Evolutionary conservation across 1,140 invertebrate genomes (phyloP).

Genomic region (Rhagoletis zephyria): DNA sequence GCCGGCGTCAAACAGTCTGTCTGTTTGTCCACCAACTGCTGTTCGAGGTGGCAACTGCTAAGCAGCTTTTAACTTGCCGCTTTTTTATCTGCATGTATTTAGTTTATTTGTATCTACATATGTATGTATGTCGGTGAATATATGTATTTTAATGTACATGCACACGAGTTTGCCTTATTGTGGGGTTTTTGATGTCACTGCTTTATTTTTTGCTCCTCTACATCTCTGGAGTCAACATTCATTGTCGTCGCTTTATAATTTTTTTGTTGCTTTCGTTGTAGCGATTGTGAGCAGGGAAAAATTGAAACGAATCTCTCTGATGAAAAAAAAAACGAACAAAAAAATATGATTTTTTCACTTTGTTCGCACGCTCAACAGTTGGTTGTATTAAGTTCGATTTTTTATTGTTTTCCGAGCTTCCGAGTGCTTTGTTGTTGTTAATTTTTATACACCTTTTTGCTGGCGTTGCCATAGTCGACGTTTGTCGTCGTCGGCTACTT

Average conservation of each 20-base stretch:
- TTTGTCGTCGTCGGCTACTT: not conserved
- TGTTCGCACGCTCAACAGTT: constrained; percentile 40
- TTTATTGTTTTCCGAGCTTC: constrained; percentile 25
- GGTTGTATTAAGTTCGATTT: constrained; percentile 42
- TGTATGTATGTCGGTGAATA: not conserved
- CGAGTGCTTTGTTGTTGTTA: not conserved
- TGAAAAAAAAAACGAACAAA: constrained; percentile 12
- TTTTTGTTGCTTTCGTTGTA: not conserved
- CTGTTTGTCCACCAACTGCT: constrained; percentile 16
- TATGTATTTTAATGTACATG: not conserved
- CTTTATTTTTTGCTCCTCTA: not conserved
- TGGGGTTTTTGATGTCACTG: not conserved
- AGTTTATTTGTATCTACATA: not conserved
- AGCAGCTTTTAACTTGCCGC: constrained; percentile 38
- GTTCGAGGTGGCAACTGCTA: constrained; percentile 8
- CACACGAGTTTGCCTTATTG: not conserved
- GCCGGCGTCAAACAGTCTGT: constrained; percentile 36
- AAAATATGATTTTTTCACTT: constrained; percentile 27
- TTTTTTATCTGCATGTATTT: constrained; percentile 26
- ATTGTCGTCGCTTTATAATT: not conserved
- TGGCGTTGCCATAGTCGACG: not conserved
- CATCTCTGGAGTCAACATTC: not conserved
- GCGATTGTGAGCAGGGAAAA: not conserved
- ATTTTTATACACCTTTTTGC: not conserved
- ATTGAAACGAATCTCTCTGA: not conserved